Evolutionary conservation across 1,140 invertebrate species (phyloP).

Genomic region (Formica exsecta): DNA sequence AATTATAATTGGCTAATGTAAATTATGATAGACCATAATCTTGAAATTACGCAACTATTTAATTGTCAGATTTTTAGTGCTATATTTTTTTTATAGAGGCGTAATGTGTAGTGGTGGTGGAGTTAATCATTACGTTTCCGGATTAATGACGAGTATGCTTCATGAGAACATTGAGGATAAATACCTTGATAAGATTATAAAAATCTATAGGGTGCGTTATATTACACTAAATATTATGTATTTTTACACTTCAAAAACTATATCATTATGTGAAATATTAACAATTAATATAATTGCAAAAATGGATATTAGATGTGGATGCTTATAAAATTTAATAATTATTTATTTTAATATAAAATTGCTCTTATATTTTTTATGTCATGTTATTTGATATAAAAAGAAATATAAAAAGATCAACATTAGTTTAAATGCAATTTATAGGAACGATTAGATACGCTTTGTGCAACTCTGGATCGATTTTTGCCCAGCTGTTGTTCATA

Average conservation of each 20-base stretch:
- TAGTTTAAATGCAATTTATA: slow-evolving; percentile 51
- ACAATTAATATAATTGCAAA: neutral
- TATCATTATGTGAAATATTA: slow-evolving; percentile 5
- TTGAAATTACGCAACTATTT: neutral
- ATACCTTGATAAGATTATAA: slow-evolving; percentile 84
- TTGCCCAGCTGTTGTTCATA: slow-evolving; percentile 85
- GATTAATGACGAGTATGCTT: slow-evolving; percentile 87
- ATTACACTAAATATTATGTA: neutral
- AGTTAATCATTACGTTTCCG: slow-evolving; percentile 89
- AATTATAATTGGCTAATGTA: neutral
- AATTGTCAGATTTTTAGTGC: slow-evolving; percentile 28
- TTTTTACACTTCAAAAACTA: neutral
- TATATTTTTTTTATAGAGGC: slow-evolving; percentile 81
- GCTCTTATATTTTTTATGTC: neutral
- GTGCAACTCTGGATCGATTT: slow-evolving; percentile 81
- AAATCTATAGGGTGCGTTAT: slow-evolving; percentile 83
- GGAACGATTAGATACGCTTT: slow-evolving; percentile 85
- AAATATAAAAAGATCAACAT: neutral
- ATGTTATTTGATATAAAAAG: slow-evolving; percentile 20
- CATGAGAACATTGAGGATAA: slow-evolving; percentile 86
- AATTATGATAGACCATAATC: neutral
- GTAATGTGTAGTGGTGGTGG: slow-evolving; percentile 88
- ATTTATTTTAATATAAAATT: slow-evolving; percentile 9
- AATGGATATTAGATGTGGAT: neutral
- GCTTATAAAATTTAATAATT: slow-evolving; percentile 1